These are phyloP conservation scores for Sebastes fasciatus DNA, from an alignment of 2,113 vertebrate species.

Conservation along the genomic window DNA sequence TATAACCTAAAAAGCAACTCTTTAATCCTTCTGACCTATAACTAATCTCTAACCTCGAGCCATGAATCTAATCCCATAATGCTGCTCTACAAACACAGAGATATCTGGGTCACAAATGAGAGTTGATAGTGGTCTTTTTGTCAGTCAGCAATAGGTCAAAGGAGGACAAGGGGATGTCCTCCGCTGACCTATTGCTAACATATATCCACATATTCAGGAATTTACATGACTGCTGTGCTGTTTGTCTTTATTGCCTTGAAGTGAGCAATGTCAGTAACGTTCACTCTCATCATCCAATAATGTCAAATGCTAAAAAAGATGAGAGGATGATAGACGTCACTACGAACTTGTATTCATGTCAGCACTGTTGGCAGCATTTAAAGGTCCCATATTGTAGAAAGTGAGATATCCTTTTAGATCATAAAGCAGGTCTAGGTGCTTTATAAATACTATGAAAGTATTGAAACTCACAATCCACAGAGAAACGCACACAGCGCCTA, in stretches of 20 bases:
- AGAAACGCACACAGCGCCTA: background rate
- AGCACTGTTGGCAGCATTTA: background rate
- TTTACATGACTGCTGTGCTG: background rate
- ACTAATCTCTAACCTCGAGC: conserved; percentile 46
- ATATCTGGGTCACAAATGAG: conserved; percentile 40
- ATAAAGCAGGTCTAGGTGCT: background rate
- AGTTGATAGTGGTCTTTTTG: conserved; percentile 18
- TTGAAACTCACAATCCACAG: background rate
- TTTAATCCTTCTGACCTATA: conserved; percentile 38
- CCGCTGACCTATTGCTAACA: background rate
- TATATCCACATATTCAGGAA: background rate
- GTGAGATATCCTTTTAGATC: background rate
- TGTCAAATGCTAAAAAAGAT: background rate
- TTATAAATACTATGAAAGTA: background rate
- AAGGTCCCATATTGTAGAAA: background rate
- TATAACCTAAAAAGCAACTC: conserved; percentile 33
- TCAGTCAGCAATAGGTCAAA: conserved; percentile 27
- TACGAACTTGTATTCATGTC: background rate
- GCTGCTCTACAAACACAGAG: conserved; percentile 16
- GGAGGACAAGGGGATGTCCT: background rate
- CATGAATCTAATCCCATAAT: conserved; percentile 44
- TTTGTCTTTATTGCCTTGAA: background rate
- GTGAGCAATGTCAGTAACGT: background rate
- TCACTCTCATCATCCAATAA: background rate
- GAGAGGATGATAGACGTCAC: background rate